A percentile compares a stretch with the other conserved stretches of the same genome.
Conservation (phyloP, 2,797 vertebrate genomes). For the Bryconaethiops microstoma region DNA sequence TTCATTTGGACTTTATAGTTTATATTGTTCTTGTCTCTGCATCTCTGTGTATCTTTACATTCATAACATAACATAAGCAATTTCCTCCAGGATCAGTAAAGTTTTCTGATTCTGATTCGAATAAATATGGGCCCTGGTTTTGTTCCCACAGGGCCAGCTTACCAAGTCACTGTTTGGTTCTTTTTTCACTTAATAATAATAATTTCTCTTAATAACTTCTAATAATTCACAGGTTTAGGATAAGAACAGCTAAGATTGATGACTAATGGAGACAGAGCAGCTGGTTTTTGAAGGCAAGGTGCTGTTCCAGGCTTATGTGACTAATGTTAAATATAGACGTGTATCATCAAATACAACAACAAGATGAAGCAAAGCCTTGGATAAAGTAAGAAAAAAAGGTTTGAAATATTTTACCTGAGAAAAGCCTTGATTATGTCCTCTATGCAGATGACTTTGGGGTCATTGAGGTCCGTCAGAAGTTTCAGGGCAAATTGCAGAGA, state of each 20-base stretch:
- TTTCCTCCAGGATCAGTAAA: too few species aligned
- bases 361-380: background rate
- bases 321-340: background rate
- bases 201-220: background rate
- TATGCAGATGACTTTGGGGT: too few species aligned
- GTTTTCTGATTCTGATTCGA: too few species aligned
- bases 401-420: too few species aligned
- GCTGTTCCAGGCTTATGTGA: slow-evolving; percentile 11
- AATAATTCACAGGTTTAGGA: background rate
- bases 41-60: too few species aligned
- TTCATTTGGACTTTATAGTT: too few species aligned
- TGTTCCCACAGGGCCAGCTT: background rate
- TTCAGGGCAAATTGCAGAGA: too few species aligned
- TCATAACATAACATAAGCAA: too few species aligned
- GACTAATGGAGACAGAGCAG: background rate
- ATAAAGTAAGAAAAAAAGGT: background rate
- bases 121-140: background rate
- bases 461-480: too few species aligned
- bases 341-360: background rate
- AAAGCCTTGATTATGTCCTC: too few species aligned
- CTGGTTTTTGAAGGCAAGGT: background rate
- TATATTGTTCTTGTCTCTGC: too few species aligned
- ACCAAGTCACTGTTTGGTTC: background rate
- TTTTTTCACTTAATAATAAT: background rate
- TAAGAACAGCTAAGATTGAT: background rate